Evolutionary conservation across 2,797 vertebrate species (phyloP).

Genomic region (Taeniopygia guttata): DNA sequence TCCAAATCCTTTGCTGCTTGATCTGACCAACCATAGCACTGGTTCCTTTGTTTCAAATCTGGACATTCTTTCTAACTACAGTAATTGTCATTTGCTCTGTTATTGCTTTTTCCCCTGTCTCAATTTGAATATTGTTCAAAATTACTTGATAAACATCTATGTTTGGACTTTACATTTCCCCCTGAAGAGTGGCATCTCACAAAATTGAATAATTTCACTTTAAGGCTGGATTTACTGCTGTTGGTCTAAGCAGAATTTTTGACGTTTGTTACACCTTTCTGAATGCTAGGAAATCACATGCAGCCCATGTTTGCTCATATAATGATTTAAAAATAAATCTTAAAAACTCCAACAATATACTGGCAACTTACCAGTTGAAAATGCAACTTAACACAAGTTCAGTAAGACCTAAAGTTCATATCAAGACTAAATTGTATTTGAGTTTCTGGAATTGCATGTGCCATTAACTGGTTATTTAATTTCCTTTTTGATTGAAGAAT

Average conservation of each 20-base stretch:
- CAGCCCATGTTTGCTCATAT: neutral
- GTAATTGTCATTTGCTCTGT: neutral
- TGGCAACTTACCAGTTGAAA: neutral
- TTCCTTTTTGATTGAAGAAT: conserved; percentile 54
- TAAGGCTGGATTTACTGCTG: neutral
- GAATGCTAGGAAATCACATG: neutral
- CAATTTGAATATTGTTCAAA: neutral
- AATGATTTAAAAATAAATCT: neutral
- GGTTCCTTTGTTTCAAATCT: neutral
- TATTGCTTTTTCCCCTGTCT: neutral
- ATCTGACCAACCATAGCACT: neutral
- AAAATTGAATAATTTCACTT: neutral
- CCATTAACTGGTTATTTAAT: conserved; percentile 56
- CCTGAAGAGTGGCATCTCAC: neutral
- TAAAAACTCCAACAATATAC: neutral
- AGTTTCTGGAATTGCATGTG: conserved; percentile 30
- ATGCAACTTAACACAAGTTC: conserved; percentile 27
- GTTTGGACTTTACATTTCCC: neutral
- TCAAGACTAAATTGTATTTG: conserved; percentile 47
- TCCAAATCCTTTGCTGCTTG: neutral
- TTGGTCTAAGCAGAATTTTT: neutral
- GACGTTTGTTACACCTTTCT: neutral
- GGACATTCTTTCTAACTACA: neutral
- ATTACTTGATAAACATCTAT: neutral
- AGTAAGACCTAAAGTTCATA: conserved; percentile 16